phyloP scores from a whole-genome alignment of 2,888 invertebrate species.

The Epinotia nisella region DNA sequence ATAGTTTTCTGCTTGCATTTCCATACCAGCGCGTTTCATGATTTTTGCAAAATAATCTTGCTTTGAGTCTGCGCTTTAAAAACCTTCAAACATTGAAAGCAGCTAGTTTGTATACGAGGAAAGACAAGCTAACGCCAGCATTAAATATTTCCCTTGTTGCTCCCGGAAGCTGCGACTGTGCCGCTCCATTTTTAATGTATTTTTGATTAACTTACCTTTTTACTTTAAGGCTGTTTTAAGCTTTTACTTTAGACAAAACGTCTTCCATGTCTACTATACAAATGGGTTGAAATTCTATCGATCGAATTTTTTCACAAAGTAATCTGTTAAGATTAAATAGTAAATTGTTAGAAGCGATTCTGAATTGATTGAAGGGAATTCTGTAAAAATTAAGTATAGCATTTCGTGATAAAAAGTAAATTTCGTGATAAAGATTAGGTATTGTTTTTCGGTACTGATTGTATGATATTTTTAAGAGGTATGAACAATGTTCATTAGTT shows the following conservation, averaged over 20 bases:
- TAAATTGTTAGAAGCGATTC: slow-evolving; percentile 38
- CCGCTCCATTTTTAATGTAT: slow-evolving; percentile 52
- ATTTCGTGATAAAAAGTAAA: slow-evolving; percentile 82
- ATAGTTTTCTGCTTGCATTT: slow-evolving; percentile 6
- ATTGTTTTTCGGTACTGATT: slow-evolving; percentile 82
- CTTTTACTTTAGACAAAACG: slow-evolving; percentile 57
- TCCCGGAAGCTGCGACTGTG: slow-evolving; percentile 52
- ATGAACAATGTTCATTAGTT: slow-evolving; percentile 83
- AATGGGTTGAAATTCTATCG: slow-evolving; percentile 54
- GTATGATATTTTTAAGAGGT: slow-evolving; percentile 80
- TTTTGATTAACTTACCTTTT: slow-evolving; percentile 48
- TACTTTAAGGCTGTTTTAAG: slow-evolving; percentile 47
- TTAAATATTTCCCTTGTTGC: slow-evolving; percentile 55
- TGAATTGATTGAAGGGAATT: slow-evolving; percentile 80
- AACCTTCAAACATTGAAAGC: slow-evolving; percentile 58
- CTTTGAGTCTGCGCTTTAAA: slow-evolving; percentile 42
- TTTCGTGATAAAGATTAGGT: slow-evolving; percentile 81
- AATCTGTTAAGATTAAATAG: slow-evolving; percentile 35
- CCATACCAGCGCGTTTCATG: slow-evolving; percentile 49
- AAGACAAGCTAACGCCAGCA: slow-evolving; percentile 52
- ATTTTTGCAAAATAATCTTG: slow-evolving; percentile 52
- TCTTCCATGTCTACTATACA: slow-evolving; percentile 68
- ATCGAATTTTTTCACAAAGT: slow-evolving; percentile 46
- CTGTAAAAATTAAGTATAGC: slow-evolving; percentile 79
- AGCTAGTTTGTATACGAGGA: slow-evolving; percentile 55